Percentiles rank a stretch among this genome's conserved stretches.
Evolutionary conservation across 2,113 vertebrate genomes (phyloP).

Genomic region (Semnornis frantzii): DNA sequence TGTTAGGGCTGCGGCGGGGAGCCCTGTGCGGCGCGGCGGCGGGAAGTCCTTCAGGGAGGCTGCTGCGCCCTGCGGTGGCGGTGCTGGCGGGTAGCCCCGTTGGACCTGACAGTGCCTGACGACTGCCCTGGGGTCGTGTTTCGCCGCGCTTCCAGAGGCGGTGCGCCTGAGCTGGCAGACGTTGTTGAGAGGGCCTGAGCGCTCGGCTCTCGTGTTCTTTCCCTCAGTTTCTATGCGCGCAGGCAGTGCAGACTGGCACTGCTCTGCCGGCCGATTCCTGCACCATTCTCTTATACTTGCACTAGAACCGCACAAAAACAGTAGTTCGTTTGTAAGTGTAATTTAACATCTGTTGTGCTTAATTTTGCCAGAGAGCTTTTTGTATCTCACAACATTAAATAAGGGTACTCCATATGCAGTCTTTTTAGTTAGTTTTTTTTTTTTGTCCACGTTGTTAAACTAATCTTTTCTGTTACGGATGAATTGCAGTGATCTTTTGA

Average conservation of each 20-base stretch:
- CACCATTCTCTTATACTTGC: rapidly evolving
- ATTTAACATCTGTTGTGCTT: rapidly evolving
- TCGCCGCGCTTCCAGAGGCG: background rate
- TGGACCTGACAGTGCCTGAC: no score
- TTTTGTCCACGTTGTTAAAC: background rate
- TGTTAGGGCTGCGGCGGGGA: background rate
- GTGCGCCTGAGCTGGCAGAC: background rate
- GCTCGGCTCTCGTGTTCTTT: background rate
- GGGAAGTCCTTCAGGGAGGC: background rate
- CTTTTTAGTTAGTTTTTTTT: no score
- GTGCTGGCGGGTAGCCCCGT: background rate
- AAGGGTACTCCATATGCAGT: background rate
- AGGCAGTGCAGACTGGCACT: background rate
- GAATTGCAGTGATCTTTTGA: rapidly evolving
- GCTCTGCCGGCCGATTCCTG: rapidly evolving
- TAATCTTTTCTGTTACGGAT: rapidly evolving
- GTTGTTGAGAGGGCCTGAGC: rapidly evolving
- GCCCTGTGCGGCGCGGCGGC: background rate
- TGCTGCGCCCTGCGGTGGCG: background rate
- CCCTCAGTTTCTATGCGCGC: background rate
- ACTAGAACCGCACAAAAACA: rapidly evolving
- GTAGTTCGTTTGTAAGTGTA: rapidly evolving
- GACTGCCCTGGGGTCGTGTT: background rate
- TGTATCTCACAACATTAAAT: background rate
- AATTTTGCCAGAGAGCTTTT: background rate